Base-by-base conservation (phyloP, 1,140 invertebrate genomes). In the Ladona fulva region DNA sequence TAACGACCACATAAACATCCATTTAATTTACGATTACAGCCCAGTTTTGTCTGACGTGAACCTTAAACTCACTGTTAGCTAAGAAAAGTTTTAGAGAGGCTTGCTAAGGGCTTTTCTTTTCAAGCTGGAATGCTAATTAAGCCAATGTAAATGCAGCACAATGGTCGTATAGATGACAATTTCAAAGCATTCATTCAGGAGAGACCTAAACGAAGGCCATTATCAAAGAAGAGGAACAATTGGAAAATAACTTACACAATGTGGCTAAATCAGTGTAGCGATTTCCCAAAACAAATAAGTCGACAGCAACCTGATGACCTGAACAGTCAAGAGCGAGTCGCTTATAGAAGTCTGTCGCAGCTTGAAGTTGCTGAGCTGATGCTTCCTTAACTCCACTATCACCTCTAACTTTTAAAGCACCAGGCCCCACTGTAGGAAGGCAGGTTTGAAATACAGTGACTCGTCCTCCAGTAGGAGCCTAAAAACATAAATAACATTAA, bases 301-400 rank as follows among this genome's bases (percentile, higher is more conserved):
- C 98, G 24, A 99, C 94, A 37, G 96, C 94, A 76, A 99, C 92
- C 86, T 99, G 98, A 81, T 97, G 95, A 8, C 92, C 95, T 78
- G 95, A 98, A 84, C 96, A 99, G 83, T 99, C 97, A 8, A 99
- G 85, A 10, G 97, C 96, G 52, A 98, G 86, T 78, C 96, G 92
- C 86, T 99, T 99, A 85, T 99, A 99, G 86, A 99, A 99, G 86
- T 99, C 98, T 16, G 95, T 99, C 0, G 94, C 94, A 24, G 97
- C 97, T 85, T 95, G 96, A 77, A 99, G 86, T 84, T 95, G 92
- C 0, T 89, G 89, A 74, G 93, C 77, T 14, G 77, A 24, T 16
- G 59, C 90, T 78, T 95, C 94, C 82, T 94, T 94, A 7, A 89
- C 89, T 10, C 94, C 91, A 78, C 95, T 88, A 86, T 97, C 93